A percentile compares a stretch with the other conserved stretches of the same genome.
Evolutionary conservation across 92 coral and sea anemone genomes (phyloP).

Genomic region (Heliopora coerulea): DNA sequence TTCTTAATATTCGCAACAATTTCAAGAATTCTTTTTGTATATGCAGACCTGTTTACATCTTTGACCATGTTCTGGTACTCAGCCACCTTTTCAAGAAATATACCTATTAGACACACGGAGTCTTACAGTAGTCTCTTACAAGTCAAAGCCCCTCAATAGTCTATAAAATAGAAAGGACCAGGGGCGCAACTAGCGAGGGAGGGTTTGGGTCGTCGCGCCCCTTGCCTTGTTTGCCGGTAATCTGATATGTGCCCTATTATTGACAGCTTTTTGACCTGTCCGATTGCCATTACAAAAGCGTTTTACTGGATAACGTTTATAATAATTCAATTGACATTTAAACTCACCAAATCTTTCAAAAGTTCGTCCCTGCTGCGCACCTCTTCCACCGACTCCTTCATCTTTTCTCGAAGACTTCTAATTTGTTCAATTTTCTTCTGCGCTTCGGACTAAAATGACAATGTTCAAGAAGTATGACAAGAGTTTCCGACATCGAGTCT

Average conservation of each 20-base stretch:
- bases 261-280: no score
- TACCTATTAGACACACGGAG: no score
- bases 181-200: no score
- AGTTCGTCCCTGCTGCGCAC: constrained; percentile 90
- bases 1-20: constrained; percentile 95
- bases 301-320: no score
- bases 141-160: no score
- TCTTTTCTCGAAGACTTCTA: constrained; percentile 76
- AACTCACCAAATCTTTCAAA: constrained; percentile 71
- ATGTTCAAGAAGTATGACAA: neutral
- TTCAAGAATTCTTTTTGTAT: constrained; percentile 91
- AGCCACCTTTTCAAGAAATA: constrained; percentile 54
- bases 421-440: constrained; percentile 92
- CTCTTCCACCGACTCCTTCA: constrained; percentile 96
- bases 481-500: neutral
- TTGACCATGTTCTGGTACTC: constrained; percentile 91
- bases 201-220: no score
- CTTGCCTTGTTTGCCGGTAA: no score
- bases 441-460: constrained; percentile 72
- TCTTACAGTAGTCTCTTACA: no score
- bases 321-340: neutral
- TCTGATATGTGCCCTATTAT: no score
- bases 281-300: no score
- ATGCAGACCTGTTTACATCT: constrained; percentile 92
- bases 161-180: no score